phyloP scores from a whole-genome alignment of 2,888 invertebrate species.

The Acronicta psi region DNA sequence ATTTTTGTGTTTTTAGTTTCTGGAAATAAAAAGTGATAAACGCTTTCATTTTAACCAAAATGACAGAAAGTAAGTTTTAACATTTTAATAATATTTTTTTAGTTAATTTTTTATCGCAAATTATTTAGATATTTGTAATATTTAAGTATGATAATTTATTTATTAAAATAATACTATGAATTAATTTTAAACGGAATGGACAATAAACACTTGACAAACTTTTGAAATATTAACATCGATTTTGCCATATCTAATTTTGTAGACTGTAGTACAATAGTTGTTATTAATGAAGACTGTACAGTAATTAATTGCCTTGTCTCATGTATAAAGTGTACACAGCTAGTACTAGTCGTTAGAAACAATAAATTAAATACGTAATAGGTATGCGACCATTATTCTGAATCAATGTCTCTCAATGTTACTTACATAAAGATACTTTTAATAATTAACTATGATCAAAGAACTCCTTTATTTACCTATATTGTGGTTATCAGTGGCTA shows the following conservation, averaged over 20 bases:
- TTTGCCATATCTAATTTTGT: slow-evolving; percentile 19
- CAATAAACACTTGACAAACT: slow-evolving; percentile 20
- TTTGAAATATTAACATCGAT: slow-evolving; percentile 33
- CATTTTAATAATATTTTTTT: slow-evolving; percentile 8
- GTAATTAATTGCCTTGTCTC: slow-evolving; percentile 38
- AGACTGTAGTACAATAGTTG: slow-evolving; percentile 23
- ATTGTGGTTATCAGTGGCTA: slow-evolving; percentile 9
- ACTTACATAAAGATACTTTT: not conserved
- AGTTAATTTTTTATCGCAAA: no score
- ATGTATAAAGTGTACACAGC: slow-evolving; percentile 6
- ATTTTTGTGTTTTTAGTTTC: slow-evolving; percentile 11
- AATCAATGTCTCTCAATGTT: slow-evolving; percentile 16
- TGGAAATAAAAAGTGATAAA: slow-evolving; percentile 15
- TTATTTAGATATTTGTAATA: no score
- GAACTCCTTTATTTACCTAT: not conserved
- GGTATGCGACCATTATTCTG: slow-evolving; percentile 8
- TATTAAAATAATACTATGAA: slow-evolving; percentile 1
- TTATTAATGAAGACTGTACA: slow-evolving; percentile 33
- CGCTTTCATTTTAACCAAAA: slow-evolving; percentile 26
- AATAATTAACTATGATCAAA: not conserved
- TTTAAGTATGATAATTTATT: not conserved
- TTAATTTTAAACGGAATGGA: slow-evolving; percentile 5
- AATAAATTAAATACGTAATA: slow-evolving; percentile 18
- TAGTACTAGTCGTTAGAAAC: slow-evolving; percentile 17
- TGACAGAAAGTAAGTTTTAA: slow-evolving; percentile 48